These are phyloP conservation scores for Pristionchus pacificus DNA, from an alignment of 1,140 invertebrate species.

Conservation along the genomic window DNA sequence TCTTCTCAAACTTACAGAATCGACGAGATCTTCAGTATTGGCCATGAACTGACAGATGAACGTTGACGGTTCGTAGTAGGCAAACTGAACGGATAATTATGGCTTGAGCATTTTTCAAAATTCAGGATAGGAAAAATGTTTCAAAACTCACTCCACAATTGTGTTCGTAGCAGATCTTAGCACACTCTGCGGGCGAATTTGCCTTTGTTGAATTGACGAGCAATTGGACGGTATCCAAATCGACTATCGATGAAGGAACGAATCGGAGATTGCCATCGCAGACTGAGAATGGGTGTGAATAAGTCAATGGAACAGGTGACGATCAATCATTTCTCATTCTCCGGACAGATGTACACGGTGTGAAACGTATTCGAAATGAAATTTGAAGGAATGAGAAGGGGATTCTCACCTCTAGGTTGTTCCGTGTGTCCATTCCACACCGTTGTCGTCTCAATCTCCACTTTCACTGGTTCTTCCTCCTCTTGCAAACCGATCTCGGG, in stretches of 20 bases:
- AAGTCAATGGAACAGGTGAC: no score
- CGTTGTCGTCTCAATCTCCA: background rate
- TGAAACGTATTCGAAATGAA: no score
- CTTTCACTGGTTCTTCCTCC: background rate
- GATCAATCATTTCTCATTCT: background rate
- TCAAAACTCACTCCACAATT: slow-evolving; percentile 19
- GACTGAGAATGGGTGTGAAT: background rate
- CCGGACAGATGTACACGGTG: no score
- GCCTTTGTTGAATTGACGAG: slow-evolving; percentile 18
- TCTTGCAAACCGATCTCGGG: background rate
- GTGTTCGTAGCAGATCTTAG: slow-evolving; percentile 9
- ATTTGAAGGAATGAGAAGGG: no score
- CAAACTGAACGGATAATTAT: slow-evolving; percentile 29
- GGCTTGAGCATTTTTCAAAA: no score
- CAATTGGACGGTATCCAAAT: slow-evolving; percentile 26
- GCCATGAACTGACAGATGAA: slow-evolving; percentile 20
- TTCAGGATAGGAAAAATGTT: background rate
- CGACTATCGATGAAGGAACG: slow-evolving; percentile 13
- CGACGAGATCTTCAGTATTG: slow-evolving; percentile 24
- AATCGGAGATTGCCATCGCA: slow-evolving; percentile 18
- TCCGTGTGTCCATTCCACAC: background rate
- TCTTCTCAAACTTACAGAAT: no score
- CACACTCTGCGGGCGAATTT: slow-evolving; percentile 20
- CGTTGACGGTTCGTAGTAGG: slow-evolving; percentile 11
- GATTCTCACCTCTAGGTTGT: background rate